Evolutionary conservation across 2,113 vertebrate genomes (phyloP), one percentile per base, ranked within the genome.

Genomic region (Paratilapia polleni): DNA sequence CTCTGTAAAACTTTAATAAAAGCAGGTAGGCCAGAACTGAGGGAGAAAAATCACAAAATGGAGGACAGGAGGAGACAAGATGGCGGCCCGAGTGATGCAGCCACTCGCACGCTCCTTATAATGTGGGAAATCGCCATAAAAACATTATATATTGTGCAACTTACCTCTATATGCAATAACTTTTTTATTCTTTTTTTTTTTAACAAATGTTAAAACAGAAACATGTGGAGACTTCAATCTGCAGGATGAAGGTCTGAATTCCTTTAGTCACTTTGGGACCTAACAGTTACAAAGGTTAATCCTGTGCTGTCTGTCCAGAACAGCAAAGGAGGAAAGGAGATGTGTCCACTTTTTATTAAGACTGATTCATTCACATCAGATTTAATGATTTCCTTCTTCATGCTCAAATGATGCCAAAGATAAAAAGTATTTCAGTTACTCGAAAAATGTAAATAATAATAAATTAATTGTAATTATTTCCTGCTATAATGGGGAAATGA

Each of bases 31-130:
- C 34, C 75, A 28, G 63, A 85, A 68, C 49, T 4, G 52, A 84
- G 80, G 13, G 34, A 82, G 68, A 56, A 56, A 85, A 82, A 91
- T 89, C 93, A 95, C 96, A 96, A 96, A 96, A 96, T 96, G 96
- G 96, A 95, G 95, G 95, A 95, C 78, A 82, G 79, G 84, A 88
- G 80, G 81, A 95, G 88, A 95, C 93, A 96, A 96, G 93, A 96
- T 96, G 95, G 95, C 87, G 86, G 93, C 88, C 78, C 6, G 76
- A 87, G 80, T 82, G 86, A 91, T 83, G 82, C 80, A 91, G 74
- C 78, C 83, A 81, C 60, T 77, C 61, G 64, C 81, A 86, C 79
- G 73, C 59, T 57, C 77, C 41, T 63, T 6, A 57, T 20, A 73
- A 79, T 19, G 59, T 83, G 57, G 56, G 59, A 78, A 78, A 83